Evolutionary conservation across 2,888 invertebrate species (phyloP), one percentile per base, ranked within the genome.

Genomic region (Achlya flavicornis): DNA sequence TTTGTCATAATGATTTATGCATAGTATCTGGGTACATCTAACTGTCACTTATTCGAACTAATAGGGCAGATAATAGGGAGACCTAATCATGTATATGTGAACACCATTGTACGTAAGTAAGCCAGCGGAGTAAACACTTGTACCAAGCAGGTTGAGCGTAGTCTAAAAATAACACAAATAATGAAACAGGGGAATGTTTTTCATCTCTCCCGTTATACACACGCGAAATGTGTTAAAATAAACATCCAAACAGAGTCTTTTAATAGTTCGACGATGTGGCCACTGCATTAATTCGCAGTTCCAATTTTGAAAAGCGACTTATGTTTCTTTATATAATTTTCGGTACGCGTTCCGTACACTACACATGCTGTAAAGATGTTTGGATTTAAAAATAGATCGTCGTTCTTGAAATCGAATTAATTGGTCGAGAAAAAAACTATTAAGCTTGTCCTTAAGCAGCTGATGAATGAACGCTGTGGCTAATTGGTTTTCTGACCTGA

Each of bases 141-240:
- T 85, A 83, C 86, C 87, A 87, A 41, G 89, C 92, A 92, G 92
- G 92, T 92, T 92, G 90, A 89, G 84, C 87, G 86, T 81, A 79
- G 83, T 86, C 90, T 93, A 93, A 91, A 93, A 91, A 92, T 93
- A 93, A 84, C 87, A 83, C 84, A 87, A 91, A 92, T 91, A 92
- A 92, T 92, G 91, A 93, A 92, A 91, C 90, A 89, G 92, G 93
- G 89, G 90, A 92, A 91, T 93, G 93, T 93, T 92, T 92, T 92
- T 92, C 92, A 92, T 93, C 93, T 93, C 93, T 80, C 83, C 84
- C 86, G 91, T 91, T 93, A 90, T 86, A 90, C 88, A 87, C 85
- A 88, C 88, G 93, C 93, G 83, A 93, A 93, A 91, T 91, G 91
- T 90, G 93, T 91, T 92, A 93, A 90, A 92, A 92, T 91, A 93